Evolutionary conservation across 2,888 invertebrate genomes (phyloP).

Genomic region (Monoplex corrugatus): DNA sequence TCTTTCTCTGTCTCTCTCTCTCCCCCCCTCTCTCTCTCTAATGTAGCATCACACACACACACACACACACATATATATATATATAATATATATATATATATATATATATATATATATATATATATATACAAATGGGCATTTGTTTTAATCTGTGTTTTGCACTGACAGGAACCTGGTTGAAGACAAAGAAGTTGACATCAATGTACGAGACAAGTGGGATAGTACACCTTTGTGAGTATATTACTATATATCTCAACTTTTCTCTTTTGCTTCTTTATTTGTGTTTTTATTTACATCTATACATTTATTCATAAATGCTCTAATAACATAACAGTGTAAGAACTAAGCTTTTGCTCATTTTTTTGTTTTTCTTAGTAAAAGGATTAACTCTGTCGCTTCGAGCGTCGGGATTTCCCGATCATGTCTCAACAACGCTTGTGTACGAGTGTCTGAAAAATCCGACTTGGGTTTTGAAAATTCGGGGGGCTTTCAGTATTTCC

Average conservation of each 20-base stretch:
- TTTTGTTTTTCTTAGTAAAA: too few species aligned
- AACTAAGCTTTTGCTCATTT: too few species aligned
- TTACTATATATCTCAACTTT: not conserved
- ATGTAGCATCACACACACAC: too few species aligned
- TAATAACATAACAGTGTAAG: not conserved
- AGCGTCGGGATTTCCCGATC: too few species aligned
- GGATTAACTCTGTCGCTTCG: too few species aligned
- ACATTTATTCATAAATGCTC: not conserved
- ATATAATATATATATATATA: not conserved
- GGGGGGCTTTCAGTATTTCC: too few species aligned
- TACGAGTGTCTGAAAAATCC: too few species aligned
- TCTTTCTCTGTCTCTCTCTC: too few species aligned
- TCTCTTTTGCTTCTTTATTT: not conserved
- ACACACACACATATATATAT: not conserved
- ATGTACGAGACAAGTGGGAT: conserved; percentile 83
- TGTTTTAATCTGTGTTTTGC: conserved; percentile 43
- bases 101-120: not conserved
- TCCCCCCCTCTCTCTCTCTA: too few species aligned
- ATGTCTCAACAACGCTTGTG: too few species aligned
- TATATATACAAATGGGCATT: not conserved
- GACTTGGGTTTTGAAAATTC: too few species aligned
- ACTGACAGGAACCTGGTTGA: conserved; percentile 81
- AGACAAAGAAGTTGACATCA: conserved; percentile 83
- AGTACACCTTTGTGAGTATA: conserved; percentile 82
- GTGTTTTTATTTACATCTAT: not conserved